Percentiles rank a stretch among this genome's conserved stretches.
Evolutionary conservation across 2,113 vertebrate species (phyloP).

Genomic region (Chaetorhynchus papuensis): DNA sequence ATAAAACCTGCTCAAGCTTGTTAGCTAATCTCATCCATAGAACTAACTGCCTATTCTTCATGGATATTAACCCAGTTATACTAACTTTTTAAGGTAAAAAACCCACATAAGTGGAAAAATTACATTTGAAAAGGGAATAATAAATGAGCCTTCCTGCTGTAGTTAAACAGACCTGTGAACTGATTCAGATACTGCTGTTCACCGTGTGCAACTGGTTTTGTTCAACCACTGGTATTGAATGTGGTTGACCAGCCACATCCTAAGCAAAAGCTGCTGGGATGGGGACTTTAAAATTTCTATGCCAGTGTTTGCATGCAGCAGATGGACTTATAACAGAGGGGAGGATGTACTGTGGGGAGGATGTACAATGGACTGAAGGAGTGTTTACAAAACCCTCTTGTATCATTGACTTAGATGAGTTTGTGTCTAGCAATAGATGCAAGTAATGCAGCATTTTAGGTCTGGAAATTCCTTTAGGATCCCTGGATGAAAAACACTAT

Average conservation of each 20-base stretch:
- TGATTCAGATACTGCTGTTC: not conserved
- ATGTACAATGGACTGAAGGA: not conserved
- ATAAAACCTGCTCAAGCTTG: slow-evolving; percentile 17
- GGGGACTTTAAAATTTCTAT: not conserved
- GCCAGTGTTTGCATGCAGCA: not conserved
- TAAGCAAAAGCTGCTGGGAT: not conserved
- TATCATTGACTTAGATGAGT: not conserved
- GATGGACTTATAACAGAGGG: not conserved
- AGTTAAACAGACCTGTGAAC: not conserved
- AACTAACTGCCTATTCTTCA: slow-evolving; percentile 21
- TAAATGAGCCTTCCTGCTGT: not conserved
- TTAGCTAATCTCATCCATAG: not conserved
- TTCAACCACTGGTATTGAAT: not conserved
- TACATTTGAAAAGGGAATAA: not conserved
- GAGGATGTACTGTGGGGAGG: not conserved
- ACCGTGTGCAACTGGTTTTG: fast-evolving
- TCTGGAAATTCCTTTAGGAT: not conserved
- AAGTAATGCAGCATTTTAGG: not conserved
- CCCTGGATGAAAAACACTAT: not conserved
- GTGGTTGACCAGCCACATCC: not conserved
- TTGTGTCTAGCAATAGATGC: not conserved
- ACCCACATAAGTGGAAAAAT: not conserved
- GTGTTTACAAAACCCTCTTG: not conserved
- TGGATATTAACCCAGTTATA: not conserved
- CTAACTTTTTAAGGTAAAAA: slow-evolving; percentile 3